Evolutionary conservation across 2,888 invertebrate species (phyloP), one percentile per base, ranked within the genome.

Genomic region (Microplitis deprimator): DNA sequence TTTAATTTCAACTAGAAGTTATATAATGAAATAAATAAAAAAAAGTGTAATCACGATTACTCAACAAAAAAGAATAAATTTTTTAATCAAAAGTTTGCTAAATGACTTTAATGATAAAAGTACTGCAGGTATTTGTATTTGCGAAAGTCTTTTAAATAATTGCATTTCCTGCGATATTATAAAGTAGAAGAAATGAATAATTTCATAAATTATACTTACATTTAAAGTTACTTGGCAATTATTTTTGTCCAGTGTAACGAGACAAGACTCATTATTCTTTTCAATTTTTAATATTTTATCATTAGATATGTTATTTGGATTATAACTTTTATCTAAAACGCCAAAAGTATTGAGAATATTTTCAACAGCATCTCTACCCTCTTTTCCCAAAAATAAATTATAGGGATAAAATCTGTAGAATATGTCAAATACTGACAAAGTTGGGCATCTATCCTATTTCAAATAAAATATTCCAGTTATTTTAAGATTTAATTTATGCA

Each of bases 391-490:
- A 88, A 98, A 94, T 2, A 93, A 91, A 82, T 94, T 93, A 88
- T 95, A 96, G 0, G 98, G 98, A 89, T 98, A 98, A 0, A 97
- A 91, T 59, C 95, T 92, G 80, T 93, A 93, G 61, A 98, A 89
- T 1, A 96, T 91, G 79, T 95, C 93, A 85, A 93, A 93, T 0
- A 93, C 90, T 10, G 94, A 92, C 59, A 95, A 89, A 50, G 91
- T 87, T 1, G 96, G 94, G 85, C 94, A 94, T 65, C 91, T 90
- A 88, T 95, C 93, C 96, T 97, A 91, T 70, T 29, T 29, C 0
- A 50, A 13, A 50, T 50, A 50, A 50, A 50, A 8, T 3, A 50
- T 29, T 29, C 3, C 3, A 29, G 29, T 29, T 29, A 29, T 4
- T 29, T 29, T 29, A 29, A 29, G 29, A 29, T 29, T 29, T 29